Evolutionary conservation across 2,888 invertebrate genomes (phyloP), one percentile per base, ranked within the genome.

Genomic region (Pollenia labialis): DNA sequence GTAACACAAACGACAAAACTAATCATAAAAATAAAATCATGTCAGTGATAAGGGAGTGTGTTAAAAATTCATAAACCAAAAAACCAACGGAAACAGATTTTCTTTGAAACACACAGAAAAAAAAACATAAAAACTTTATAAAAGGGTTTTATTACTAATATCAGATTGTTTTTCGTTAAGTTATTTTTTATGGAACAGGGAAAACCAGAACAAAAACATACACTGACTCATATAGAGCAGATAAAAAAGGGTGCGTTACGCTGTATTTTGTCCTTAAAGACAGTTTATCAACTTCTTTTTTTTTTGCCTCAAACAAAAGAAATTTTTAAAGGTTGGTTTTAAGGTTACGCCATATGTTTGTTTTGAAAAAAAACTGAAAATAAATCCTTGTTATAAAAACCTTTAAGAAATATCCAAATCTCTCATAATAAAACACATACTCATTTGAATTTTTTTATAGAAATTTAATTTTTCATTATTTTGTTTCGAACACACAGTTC

Each of bases 31-130:
- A 14, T 3, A 32, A 66, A 50, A 42, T 11, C 46, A 81, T 46
- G n/a, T n/a, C 72, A 62, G 46, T 48, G 71, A 72, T 64, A 72
- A 72, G 54, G 80, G 72, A 72, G 80, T 64, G 18, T 1, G 72
- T 32, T 23, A 48, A 8, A 64, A 44, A 42, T 23, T 18, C 2
- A 42, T 7, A 1, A 50, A 44, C 44, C 4, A 42, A 3, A 10
- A 44, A 54, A 0, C 4, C 16, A 68, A 42, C n/a, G n/a, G n/a
- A n/a, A n/a, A n/a, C n/a, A n/a, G n/a, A n/a, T n/a, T n/a, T n/a
- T n/a, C n/a, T n/a, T n/a, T n/a, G n/a, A n/a, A n/a, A n/a, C n/a
- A n/a, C n/a, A n/a, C n/a, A n/a, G n/a, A 42, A 1, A 32, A 12
- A 23, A 16, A 54, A 14, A 50, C 0, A 58, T n/a, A 18, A 58